Conservation (phyloP, 2,113 vertebrate genomes). For the Dunckerocampus dactyliophorus region DNA sequence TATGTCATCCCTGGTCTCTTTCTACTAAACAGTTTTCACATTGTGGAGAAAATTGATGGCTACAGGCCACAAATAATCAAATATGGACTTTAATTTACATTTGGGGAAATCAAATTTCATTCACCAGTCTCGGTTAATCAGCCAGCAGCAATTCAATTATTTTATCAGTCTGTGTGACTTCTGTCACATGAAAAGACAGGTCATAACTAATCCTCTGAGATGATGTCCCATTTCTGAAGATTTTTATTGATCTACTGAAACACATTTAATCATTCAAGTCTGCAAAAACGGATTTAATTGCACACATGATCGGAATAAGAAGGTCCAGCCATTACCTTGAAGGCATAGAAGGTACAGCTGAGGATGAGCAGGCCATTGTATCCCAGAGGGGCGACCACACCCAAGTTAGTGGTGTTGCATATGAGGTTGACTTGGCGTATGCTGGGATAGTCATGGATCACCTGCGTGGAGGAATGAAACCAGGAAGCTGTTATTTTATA, state of each 20-base stretch:
- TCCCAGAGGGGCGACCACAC: constrained; percentile 92
- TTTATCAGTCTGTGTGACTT: not conserved
- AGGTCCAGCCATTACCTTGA: constrained; percentile 71
- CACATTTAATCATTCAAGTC: not conserved
- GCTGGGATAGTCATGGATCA: constrained; percentile 91
- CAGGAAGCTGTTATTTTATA: not conserved
- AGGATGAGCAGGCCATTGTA: constrained; percentile 95
- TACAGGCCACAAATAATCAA: constrained; percentile 13
- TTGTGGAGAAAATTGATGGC: constrained; percentile 15
- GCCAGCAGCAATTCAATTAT: constrained; percentile 2
- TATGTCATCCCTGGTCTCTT: constrained; percentile 1
- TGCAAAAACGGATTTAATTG: not conserved
- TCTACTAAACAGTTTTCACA: constrained; percentile 13
- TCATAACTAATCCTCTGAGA: not conserved
- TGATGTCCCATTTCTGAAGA: not conserved
- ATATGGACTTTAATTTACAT: constrained; percentile 25
- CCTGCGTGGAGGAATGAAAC: constrained; percentile 47
- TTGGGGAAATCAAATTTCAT: constrained; percentile 13
- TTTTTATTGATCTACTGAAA: not conserved
- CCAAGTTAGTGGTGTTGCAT: constrained; percentile 93
- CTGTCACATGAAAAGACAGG: not conserved
- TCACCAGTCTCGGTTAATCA: constrained; percentile 6
- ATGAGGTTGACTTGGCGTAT: constrained; percentile 96
- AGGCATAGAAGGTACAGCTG: constrained; percentile 98
- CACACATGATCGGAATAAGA: not conserved